These are phyloP conservation scores for Hemitrygon akajei DNA, from an alignment of 2,797 vertebrate species.

Conservation along the genomic window DNA sequence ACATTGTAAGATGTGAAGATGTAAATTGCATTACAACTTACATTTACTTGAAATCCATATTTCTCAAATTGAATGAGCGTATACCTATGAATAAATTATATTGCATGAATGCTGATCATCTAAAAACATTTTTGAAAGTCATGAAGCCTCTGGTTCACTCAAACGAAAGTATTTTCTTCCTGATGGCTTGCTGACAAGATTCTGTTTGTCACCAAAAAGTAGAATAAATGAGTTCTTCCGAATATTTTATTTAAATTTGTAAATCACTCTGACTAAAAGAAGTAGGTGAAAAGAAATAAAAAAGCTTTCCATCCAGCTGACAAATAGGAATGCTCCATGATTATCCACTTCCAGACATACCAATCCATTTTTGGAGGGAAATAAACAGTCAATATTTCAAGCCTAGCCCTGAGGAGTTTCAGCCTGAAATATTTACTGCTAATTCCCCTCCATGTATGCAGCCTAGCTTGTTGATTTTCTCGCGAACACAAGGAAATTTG, in stretches of 20 bases:
- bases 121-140: not conserved
- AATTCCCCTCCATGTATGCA: too few species aligned
- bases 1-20: slow-evolving; percentile 43
- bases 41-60: slow-evolving; percentile 26
- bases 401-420: too few species aligned
- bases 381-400: too few species aligned
- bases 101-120: not conserved
- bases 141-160: not conserved
- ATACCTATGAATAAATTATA: slow-evolving; percentile 29
- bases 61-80: slow-evolving; percentile 22
- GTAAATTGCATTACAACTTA: slow-evolving; percentile 40
- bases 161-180: slow-evolving; percentile 10
- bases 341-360: not conserved
- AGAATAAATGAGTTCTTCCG: not conserved
- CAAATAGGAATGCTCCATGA: not conserved
- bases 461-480: too few species aligned
- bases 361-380: not conserved
- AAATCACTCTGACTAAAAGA: not conserved
- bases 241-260: not conserved
- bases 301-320: not conserved
- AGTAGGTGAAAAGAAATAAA: not conserved
- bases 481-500: too few species aligned
- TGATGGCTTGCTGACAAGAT: not conserved
- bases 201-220: not conserved
- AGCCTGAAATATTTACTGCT: too few species aligned